Percentiles rank a stretch among this genome's conserved stretches.
Conservation (phyloP, 35 echinoderm and acorn worm genomes). For the Amphiura filiformis region DNA sequence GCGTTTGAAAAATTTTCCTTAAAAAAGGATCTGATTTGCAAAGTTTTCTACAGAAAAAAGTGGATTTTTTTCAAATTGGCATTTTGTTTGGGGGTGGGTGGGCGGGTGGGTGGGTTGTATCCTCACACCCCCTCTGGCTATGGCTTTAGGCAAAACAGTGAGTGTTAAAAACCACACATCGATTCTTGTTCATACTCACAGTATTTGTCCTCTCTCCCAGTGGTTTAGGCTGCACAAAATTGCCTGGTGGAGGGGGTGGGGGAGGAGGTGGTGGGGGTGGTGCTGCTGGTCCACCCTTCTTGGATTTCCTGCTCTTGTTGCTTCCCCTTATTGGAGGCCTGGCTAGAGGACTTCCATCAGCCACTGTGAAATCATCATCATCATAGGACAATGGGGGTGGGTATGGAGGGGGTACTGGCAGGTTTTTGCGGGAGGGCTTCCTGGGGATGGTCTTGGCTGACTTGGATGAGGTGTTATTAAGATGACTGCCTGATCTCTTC, state of each 20-base stretch:
- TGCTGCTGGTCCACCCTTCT: not conserved
- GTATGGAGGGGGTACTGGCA: not conserved
- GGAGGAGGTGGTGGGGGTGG: not conserved
- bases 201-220: constrained; percentile 20
- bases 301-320: not conserved
- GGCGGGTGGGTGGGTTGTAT: no score
- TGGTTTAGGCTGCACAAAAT: not conserved
- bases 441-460: not conserved
- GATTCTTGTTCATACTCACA: no score
- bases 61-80: no score
- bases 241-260: not conserved
- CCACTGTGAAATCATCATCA: no score
- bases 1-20: no score
- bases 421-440: not conserved
- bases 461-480: not conserved
- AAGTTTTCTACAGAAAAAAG: no score
- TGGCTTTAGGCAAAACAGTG: no score
- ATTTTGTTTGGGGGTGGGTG: no score
- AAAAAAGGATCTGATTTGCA: no score
- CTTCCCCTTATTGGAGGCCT: not conserved
- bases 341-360: not conserved
- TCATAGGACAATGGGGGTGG: not conserved
- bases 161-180: no score
- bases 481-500: not conserved
- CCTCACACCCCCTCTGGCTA: no score